Evolutionary conservation across 2,113 vertebrate genomes (phyloP), one percentile per base, ranked within the genome.

Genomic region (Callopanchax toddi): DNA sequence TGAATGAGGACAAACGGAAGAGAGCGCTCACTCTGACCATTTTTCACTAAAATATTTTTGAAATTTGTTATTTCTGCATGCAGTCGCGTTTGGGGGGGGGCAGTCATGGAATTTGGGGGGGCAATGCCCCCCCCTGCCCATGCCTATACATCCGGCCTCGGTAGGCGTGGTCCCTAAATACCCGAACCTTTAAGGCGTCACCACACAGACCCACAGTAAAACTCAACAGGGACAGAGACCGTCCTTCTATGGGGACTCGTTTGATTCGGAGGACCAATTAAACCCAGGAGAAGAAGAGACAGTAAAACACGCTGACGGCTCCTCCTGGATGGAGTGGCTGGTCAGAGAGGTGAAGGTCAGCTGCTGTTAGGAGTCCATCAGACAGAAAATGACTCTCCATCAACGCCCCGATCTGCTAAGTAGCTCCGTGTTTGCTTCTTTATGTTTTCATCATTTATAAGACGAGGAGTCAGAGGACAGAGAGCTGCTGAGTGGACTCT

Each of bases 291-390:
- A 8, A 17, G 20, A 39, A 44, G 57, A 32, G 1, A 9, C 20
- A 46, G 6, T 12, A 15, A 39, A 2, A 1, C 13, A 23, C 57
- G 26, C 10, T 0, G 17, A 44, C 6, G 23, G 22, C 29, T 39
- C 46, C n/a, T 39, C 0, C 0, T 15, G 29, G 39, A 64, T 32
- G 16, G 53, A 45, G 68, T 58, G 40, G 57, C 20, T 23, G 32
- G 42, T 32, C 6, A 0, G 46, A 15, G 44, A 55, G 60, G 18
- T 42, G 20, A 50, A 60, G 62, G 43, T 67, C 71, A 44, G 50
- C 18, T 13, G 23, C 59, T 71, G 58, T 48, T 56, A 39, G 29
- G 45, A 25, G 32, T 73, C 23, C 23, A 54, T 65, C 42, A 54
- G 59, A 15, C n/a, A 23, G 21, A 44, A 58, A 62, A 59, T 0